These are phyloP conservation scores for Muscicapa adusta DNA, from an alignment of 2,113 vertebrate species.

Conservation along the genomic window DNA sequence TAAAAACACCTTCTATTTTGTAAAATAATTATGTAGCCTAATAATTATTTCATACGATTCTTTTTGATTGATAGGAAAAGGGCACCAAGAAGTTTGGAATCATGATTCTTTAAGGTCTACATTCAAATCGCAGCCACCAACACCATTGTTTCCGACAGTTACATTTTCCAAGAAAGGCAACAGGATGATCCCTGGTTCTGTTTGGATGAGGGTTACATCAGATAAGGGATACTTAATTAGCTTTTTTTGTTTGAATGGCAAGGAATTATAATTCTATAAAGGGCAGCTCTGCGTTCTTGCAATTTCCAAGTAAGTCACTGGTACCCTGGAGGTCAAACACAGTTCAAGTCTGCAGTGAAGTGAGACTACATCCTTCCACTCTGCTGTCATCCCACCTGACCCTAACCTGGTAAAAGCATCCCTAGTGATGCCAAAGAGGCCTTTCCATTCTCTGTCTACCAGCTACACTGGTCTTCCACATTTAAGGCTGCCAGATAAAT, in stretches of 20 bases:
- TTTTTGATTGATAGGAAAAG: constrained; percentile 68
- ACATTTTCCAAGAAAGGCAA: neutral
- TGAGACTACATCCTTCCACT: constrained; percentile 35
- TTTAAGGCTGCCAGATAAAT: constrained; percentile 58
- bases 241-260: constrained; percentile 6
- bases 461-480: constrained; percentile 34
- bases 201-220: constrained; percentile 18
- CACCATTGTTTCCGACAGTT: neutral
- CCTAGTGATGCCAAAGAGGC: neutral
- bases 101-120: constrained; percentile 56
- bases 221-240: constrained; percentile 37
- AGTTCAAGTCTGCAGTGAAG: constrained; percentile 49
- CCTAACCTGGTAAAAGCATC: constrained; percentile 49
- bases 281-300: neutral
- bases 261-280: constrained; percentile 33
- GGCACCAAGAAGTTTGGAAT: constrained; percentile 54
- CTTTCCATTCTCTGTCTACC: neutral
- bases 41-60: constrained; percentile 72
- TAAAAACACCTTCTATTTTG: constrained; percentile 67
- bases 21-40: constrained; percentile 71
- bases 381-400: constrained; percentile 53
- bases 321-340: constrained; percentile 38
- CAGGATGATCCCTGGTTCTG: constrained; percentile 7
- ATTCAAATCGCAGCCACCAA: constrained; percentile 32
- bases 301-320: constrained; percentile 34